Percentiles rank a stretch among this genome's conserved stretches.
phyloP scores from a whole-genome alignment of 2,113 vertebrate genomes.

The Lepus europaeus region DNA sequence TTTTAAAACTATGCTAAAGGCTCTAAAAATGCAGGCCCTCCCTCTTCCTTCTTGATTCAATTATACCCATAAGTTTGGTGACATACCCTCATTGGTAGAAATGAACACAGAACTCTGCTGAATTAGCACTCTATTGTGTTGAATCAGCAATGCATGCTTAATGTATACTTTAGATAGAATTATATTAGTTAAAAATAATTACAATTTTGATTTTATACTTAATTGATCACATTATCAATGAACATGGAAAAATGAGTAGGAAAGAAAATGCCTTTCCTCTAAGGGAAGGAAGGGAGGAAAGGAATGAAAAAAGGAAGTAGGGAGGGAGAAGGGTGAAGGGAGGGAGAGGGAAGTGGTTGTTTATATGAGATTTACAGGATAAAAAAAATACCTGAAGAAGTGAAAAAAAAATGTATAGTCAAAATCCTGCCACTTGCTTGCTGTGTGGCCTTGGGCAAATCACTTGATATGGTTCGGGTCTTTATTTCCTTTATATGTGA shows the following conservation, averaged over 20 bases:
- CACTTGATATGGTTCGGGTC: background rate
- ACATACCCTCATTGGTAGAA: background rate
- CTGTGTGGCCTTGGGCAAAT: conserved; percentile 35
- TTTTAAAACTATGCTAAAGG: conserved; percentile 37
- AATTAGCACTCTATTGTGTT: conserved; percentile 47
- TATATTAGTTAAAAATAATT: conserved; percentile 46
- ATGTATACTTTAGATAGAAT: conserved; percentile 5
- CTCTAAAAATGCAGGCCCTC: background rate
- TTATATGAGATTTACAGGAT: background rate
- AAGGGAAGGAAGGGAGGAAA: background rate
- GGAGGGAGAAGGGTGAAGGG: background rate
- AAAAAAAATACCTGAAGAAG: background rate
- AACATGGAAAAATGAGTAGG: conserved; percentile 44
- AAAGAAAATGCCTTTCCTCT: conserved; percentile 56
- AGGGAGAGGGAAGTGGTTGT: background rate
- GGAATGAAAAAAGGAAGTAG: background rate
- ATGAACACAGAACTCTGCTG: conserved; percentile 35
- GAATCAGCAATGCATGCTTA: conserved; percentile 27
- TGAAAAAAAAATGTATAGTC: conserved; percentile 27
- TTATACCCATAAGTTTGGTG: background rate
- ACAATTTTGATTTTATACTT: conserved; percentile 49
- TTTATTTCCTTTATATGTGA: conserved; percentile 61
- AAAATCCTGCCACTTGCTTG: background rate
- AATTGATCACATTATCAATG: conserved; percentile 38
- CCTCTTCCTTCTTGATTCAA: background rate